Evolutionary conservation across 2,888 invertebrate species (phyloP), one percentile per base, ranked within the genome.

Genomic region (Plebejus melissa): DNA sequence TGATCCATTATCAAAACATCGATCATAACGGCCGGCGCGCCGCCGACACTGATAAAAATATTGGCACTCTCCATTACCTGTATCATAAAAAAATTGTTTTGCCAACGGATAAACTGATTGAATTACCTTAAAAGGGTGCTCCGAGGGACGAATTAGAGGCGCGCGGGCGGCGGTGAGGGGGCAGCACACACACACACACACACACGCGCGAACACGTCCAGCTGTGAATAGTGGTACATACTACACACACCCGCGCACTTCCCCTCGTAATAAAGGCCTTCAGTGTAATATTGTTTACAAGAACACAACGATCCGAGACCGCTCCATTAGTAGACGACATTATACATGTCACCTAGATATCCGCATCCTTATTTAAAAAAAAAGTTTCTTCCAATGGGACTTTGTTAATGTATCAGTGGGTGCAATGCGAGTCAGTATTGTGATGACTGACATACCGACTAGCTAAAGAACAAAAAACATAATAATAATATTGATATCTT

Each of bases 91-190:
- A 13, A 46, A 71, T 50, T 71, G 71, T 71, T 71, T 71, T 71
- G 71, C 13, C 70, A 46, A 50, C 46, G 71, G 71, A 28, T 65
- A 65, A 32, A 65, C 71, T 46, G 71, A 71, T 71, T 71, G 71
- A 71, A 71, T 71, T 71, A 71, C 71, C 46, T 46, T 71, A 71
- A 71, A 71, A 71, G 71, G 71, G 71, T 71, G 46, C 32, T 65
- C 46, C 71, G 46, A 28, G 71, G 71, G 50, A 71, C 22, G 71
- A 71, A 71, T 71, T 36, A 65, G 50, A 46, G 28, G 46, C 9
- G 16, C 7, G 38, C n/a, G n/a, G 16, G 36, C 5, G 7, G 70
- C 16, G 46, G 41, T 46, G 50, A 50, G 71, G 38, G 41, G 70
- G 22, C 46, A 32, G 46, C 46, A 46, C 65, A 50, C 70, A 7